phyloP scores from a whole-genome alignment of 2,888 invertebrate genomes.

The Thelaira solivaga region DNA sequence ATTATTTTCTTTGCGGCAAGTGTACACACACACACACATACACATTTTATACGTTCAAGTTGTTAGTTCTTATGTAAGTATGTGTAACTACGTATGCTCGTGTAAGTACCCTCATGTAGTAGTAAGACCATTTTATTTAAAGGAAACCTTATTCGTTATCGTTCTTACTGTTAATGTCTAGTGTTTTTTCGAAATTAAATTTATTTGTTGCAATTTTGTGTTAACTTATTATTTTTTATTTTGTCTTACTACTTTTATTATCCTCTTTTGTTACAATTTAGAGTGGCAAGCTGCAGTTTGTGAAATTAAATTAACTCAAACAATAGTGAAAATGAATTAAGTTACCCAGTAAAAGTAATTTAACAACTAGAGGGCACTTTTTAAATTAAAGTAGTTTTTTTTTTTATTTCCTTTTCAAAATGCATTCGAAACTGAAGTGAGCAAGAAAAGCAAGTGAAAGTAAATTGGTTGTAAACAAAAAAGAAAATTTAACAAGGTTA shows the following conservation, averaged over 20 bases:
- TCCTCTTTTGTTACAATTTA: neutral
- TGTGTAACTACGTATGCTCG: neutral
- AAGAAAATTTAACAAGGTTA: neutral
- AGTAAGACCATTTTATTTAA: neutral
- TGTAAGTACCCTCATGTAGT: neutral
- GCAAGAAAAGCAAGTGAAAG: neutral
- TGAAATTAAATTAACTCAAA: conserved; percentile 36
- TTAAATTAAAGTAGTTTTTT: neutral
- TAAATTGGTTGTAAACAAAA: neutral
- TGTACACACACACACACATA: no score
- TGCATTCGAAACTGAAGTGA: neutral
- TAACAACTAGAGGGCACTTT: conserved; percentile 4
- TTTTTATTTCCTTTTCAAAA: neutral
- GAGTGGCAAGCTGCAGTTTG: neutral
- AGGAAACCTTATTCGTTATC: neutral
- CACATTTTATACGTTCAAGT: no score
- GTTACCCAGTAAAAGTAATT: conserved; percentile 20
- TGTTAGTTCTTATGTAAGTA: no score
- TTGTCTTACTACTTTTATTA: neutral
- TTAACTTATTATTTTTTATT: neutral
- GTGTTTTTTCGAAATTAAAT: neutral
- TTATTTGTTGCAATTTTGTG: neutral
- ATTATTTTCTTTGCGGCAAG: no score
- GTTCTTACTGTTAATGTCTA: neutral
- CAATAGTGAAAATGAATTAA: conserved; percentile 22